These are phyloP conservation scores for Alouatta palliata DNA, from an alignment of 2,113 vertebrate species.

Conservation along the genomic window DNA sequence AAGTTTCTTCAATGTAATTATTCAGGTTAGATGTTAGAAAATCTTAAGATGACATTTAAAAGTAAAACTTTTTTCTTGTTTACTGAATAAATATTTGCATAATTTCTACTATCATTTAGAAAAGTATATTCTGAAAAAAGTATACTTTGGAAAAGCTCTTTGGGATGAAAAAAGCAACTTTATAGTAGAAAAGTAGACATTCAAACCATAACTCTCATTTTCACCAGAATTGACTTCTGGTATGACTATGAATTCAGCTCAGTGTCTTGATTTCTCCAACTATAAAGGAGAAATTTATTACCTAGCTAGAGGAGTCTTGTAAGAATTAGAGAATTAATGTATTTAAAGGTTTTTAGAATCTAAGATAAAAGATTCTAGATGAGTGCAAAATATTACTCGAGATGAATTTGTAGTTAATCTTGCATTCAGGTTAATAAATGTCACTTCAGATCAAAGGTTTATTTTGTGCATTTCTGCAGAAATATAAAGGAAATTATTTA, in stretches of 20 bases:
- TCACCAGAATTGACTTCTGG: not conserved
- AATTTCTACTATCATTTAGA: not conserved
- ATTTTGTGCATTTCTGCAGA: constrained; percentile 44
- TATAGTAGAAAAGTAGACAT: not conserved
- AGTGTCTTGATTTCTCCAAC: not conserved
- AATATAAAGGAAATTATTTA: constrained; percentile 51
- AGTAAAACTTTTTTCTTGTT: not conserved
- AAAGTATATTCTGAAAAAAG: not conserved
- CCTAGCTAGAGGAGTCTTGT: not conserved
- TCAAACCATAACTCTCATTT: not conserved
- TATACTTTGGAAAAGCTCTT: not conserved
- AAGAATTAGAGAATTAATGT: constrained; percentile 26
- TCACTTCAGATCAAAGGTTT: constrained; percentile 46
- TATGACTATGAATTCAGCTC: constrained; percentile 25
- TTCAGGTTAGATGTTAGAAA: not conserved
- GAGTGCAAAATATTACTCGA: constrained; percentile 11
- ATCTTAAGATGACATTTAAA: constrained; percentile 2
- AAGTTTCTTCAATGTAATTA: not conserved
- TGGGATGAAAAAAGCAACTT: not conserved
- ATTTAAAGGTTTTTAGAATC: not conserved
- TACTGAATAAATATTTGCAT: not conserved
- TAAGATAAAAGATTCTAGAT: constrained; percentile 27
- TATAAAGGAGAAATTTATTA: constrained; percentile 38
- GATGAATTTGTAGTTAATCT: not conserved
- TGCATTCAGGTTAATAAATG: constrained; percentile 50